Evolutionary conservation across 2,113 vertebrate species (phyloP).

Genomic region (Gymnorhina tibicen): DNA sequence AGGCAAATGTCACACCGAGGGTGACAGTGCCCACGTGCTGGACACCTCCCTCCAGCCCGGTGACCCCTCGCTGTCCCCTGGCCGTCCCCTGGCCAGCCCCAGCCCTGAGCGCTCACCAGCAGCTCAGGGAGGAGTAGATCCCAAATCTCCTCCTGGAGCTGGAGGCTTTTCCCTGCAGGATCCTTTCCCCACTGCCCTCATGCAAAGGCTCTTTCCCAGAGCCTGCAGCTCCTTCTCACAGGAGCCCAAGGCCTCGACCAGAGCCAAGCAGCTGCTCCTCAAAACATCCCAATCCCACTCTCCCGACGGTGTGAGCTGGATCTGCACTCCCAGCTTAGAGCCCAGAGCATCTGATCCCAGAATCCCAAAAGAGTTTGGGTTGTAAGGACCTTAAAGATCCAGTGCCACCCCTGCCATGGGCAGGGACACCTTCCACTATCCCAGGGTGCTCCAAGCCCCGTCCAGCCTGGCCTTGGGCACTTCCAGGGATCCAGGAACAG

Average conservation of each 20-base stretch:
- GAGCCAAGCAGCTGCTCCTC: not conserved
- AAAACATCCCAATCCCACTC: not conserved
- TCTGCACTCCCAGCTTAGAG: not conserved
- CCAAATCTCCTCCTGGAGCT: not conserved
- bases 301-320: not conserved
- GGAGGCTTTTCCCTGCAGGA: not conserved
- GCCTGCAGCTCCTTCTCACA: not conserved
- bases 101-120: not conserved
- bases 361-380: fast-evolving
- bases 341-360: not conserved
- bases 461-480: not conserved
- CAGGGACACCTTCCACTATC: not conserved
- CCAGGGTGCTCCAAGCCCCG: not conserved
- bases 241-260: not conserved
- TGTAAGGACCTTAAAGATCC: not conserved
- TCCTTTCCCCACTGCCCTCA: not conserved
- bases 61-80: not conserved
- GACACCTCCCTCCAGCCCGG: not conserved
- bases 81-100: not conserved
- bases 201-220: not conserved
- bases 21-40: not conserved
- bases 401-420: not conserved
- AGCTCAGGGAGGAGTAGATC: not conserved
- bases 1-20: not conserved
- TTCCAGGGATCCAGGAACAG: not conserved